Evolutionary conservation across 2,113 vertebrate genomes (phyloP).

Genomic region (Boleophthalmus pectinirostris): DNA sequence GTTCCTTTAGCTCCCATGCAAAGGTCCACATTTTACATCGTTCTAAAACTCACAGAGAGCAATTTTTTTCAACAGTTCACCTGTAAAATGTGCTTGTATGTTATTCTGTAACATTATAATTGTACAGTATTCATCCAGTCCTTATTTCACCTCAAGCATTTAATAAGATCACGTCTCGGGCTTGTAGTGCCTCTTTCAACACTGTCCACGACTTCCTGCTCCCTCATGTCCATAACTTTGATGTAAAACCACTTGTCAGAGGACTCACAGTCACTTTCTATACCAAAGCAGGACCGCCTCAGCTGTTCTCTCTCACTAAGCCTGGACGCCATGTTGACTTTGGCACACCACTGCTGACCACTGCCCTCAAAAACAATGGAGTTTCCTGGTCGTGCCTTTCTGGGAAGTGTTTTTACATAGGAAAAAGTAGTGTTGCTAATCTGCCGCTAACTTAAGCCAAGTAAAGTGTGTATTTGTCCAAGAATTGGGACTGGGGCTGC

Average conservation of each 20-base stretch:
- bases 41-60: not conserved
- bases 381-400: constrained; percentile 72
- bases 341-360: constrained; percentile 70
- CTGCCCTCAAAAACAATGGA: constrained; percentile 69
- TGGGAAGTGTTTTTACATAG: constrained; percentile 49
- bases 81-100: not conserved
- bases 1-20: no score
- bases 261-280: constrained; percentile 32
- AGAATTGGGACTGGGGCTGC: constrained; percentile 26
- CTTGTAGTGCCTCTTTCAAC: constrained; percentile 56
- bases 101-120: not conserved
- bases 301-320: constrained; percentile 27
- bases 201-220: constrained; percentile 35
- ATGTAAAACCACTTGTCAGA: constrained; percentile 30
- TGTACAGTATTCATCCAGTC: not conserved
- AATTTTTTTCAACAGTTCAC: constrained; percentile 21
- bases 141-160: not conserved
- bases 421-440: constrained; percentile 44
- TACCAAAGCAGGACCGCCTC: constrained; percentile 64
- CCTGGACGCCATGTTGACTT: constrained; percentile 68
- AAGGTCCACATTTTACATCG: no score
- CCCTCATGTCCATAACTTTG: constrained; percentile 37
- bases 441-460: constrained; percentile 50
- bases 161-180: constrained; percentile 43
- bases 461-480: constrained; percentile 37